Base-by-base conservation (phyloP, 2,113 vertebrate genomes). In the Anguilla rostrata region DNA sequence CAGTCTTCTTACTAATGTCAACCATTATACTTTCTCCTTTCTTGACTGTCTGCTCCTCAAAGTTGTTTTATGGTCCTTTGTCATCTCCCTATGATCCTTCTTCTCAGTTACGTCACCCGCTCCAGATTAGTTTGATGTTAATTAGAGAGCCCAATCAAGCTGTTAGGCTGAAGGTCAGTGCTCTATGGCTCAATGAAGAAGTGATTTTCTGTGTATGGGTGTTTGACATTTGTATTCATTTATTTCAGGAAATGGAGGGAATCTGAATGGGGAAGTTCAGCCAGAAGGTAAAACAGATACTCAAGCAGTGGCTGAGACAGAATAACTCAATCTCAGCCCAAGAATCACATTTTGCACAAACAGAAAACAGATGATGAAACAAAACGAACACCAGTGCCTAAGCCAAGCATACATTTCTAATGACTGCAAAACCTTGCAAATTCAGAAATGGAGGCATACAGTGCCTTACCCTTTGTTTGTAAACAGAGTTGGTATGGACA, bases 201-300 rank as follows among this genome's bases (percentile, higher is more conserved):
- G 12, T 53, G 8, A 53, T 11, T 53, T 53, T 53, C 49, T 29
- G 18, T 12, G 6, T 18, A 12, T 83, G 71, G 26, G 71, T 34
- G 9, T 8, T 57, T 53, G 39, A 0, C 22, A 41, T 20, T 8
- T 41, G 16, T 57, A 22, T 53, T 9, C 26, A 16, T 49, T 1
- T n/a, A 1, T 90, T 91, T 86, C 88, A 95, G 94, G 91, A 83
- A 88, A 92, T n/a, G 86, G 86, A 6, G 92, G 90, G 53, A 94
- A 94, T 60, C 91, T 94, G 43, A 92, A 92, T 26, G 94, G 92
- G 91, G 92, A 91, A 78, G 53, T 93, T 71, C 92, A 93, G 83
- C 92, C 93, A 66, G 93, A 94, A 88, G 94, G 95, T 95, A 93
- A 92, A n/a, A 78, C 0, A 26, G 81, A 81, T 53, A 26, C 1